Percentiles rank a stretch among this genome's conserved stretches.
Evolutionary conservation across 2,113 vertebrate species (phyloP).

Genomic region (Lethenteron reissneri): DNA sequence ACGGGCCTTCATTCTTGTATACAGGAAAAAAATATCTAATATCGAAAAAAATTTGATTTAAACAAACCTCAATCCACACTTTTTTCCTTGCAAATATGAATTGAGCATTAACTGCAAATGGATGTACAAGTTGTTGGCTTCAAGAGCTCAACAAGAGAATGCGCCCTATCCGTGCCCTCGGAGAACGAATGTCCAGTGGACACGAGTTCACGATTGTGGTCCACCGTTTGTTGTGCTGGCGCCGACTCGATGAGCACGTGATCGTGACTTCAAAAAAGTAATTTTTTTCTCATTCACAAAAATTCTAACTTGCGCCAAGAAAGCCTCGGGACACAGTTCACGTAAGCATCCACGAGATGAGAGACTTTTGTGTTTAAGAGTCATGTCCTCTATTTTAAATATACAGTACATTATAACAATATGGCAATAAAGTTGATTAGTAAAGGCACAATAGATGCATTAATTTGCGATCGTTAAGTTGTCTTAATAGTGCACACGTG

Average conservation of each 20-base stretch:
- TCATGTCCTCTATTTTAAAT: too few relatives aligned
- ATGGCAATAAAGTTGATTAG: too few relatives aligned
- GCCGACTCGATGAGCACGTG: not conserved
- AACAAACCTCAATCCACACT: not conserved
- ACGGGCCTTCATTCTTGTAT: too few relatives aligned
- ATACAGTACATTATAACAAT: too few relatives aligned
- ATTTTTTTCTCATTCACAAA: conserved; percentile 2
- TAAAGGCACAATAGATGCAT: too few relatives aligned
- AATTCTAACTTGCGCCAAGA: not conserved
- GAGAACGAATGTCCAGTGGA: too few relatives aligned
- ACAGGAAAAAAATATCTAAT: too few relatives aligned
- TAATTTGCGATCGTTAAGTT: too few relatives aligned
- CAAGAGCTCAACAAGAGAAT: not conserved
- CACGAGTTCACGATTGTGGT: not conserved
- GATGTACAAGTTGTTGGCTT: not conserved
- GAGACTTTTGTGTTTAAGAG: too few relatives aligned
- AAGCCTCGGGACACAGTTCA: not conserved
- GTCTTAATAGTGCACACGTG: too few relatives aligned
- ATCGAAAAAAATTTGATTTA: too few relatives aligned
- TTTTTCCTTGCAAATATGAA: not conserved
- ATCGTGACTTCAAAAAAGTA: not conserved
- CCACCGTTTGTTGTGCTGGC: not conserved
- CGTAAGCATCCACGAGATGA: not conserved
- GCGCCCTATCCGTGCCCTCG: too few relatives aligned
- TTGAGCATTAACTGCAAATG: not conserved